A percentile compares a stretch with the other conserved stretches of the same genome.
These are phyloP conservation scores for Conger conger DNA, from an alignment of 2,113 vertebrate genomes.

Conservation along the genomic window DNA sequence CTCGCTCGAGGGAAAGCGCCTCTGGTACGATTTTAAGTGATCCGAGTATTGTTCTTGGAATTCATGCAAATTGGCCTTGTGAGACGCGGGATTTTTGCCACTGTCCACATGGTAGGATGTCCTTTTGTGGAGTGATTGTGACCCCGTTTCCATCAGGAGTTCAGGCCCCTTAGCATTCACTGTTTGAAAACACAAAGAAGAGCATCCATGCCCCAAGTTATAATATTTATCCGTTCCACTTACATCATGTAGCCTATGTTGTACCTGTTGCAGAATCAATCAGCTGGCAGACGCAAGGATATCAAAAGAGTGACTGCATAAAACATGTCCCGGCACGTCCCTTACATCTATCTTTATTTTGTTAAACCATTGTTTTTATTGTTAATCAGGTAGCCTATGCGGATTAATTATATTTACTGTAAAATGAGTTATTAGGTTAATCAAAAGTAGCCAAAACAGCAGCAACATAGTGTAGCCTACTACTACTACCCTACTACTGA, in stretches of 20 bases:
- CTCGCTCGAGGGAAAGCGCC: neutral
- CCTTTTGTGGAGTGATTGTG: too few species aligned
- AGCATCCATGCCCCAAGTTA: neutral
- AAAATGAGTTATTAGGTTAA: neutral
- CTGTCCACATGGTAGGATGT: neutral
- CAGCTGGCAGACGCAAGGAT: neutral
- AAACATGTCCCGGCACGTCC: neutral
- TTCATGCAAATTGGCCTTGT: neutral
- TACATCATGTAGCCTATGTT: neutral
- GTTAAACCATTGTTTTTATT: neutral
- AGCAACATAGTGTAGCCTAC: too few species aligned
- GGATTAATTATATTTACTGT: neutral
- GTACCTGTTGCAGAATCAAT: neutral
- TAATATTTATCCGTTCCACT: neutral
- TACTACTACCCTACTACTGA: too few species aligned
- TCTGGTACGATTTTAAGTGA: slow-evolving; percentile 16
- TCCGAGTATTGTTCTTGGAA: neutral
- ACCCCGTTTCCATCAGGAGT: neutral
- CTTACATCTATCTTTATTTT: neutral
- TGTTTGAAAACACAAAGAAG: neutral
- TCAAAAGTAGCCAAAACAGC: neutral
- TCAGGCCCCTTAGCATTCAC: neutral
- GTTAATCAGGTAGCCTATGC: too few species aligned
- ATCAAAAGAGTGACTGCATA: neutral
- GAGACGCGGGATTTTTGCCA: neutral